Percentiles rank a stretch among this genome's conserved stretches.
phyloP scores from a whole-genome alignment of 2,797 vertebrate species.

The Hyperoplus lanceolatus region DNA sequence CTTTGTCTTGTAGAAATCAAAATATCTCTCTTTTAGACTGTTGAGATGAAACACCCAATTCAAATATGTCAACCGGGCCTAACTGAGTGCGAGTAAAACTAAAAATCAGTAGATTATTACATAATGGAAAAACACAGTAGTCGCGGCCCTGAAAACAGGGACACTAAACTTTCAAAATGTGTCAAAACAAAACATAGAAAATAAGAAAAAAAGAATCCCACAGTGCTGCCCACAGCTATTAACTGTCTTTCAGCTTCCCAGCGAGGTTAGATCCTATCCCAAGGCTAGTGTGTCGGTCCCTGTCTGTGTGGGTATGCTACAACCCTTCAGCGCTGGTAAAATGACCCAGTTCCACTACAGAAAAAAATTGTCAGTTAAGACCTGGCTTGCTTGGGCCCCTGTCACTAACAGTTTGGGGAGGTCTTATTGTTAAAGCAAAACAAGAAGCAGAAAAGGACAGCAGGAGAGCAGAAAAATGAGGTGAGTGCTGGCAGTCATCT shows the following conservation, averaged over 20 bases:
- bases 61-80: background rate
- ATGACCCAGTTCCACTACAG: slow-evolving; percentile 71
- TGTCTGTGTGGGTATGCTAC: slow-evolving; percentile 55
- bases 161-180: slow-evolving; percentile 47
- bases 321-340: slow-evolving; percentile 59
- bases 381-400: slow-evolving; percentile 37
- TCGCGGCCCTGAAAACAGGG: slow-evolving; percentile 11
- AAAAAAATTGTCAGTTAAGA: slow-evolving; percentile 44
- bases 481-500: slow-evolving; percentile 54
- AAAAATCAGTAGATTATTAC: slow-evolving; percentile 13
- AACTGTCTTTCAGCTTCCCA: slow-evolving; percentile 50
- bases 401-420: slow-evolving; percentile 51
- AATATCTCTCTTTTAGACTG: background rate
- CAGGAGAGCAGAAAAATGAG: slow-evolving; percentile 51
- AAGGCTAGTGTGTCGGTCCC: slow-evolving; percentile 59
- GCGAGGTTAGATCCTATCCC: slow-evolving; percentile 55
- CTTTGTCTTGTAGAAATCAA: background rate
- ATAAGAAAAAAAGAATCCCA: slow-evolving; percentile 48
- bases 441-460: slow-evolving; percentile 49
- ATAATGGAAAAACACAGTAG: too few species aligned
- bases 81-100: slow-evolving; percentile 5
- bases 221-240: slow-evolving; percentile 46
- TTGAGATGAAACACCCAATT: slow-evolving; percentile 17
- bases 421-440: slow-evolving; percentile 64
- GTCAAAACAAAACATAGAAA: slow-evolving; percentile 50